Conservation (phyloP, 2,888 invertebrate species). For the Mythimna albipuncta region DNA sequence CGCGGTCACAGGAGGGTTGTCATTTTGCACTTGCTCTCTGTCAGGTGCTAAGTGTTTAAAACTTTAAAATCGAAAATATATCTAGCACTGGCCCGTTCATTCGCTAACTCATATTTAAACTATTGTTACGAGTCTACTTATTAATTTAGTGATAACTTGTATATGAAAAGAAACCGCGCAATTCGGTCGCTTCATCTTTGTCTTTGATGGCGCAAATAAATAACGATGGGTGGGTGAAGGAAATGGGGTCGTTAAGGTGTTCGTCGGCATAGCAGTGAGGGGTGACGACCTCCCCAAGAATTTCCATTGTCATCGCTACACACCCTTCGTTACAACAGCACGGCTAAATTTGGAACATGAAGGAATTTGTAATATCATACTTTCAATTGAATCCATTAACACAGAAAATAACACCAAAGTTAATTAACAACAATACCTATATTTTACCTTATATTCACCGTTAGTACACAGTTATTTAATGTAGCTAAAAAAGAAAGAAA, state of each 20-base stretch:
- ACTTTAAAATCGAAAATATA: no score
- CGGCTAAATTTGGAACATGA: neutral
- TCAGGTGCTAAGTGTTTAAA: no score
- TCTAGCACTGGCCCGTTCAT: neutral
- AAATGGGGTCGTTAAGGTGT: constrained; percentile 35
- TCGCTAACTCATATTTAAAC: neutral
- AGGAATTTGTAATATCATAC: neutral
- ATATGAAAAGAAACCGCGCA: neutral
- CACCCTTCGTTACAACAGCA: constrained; percentile 8
- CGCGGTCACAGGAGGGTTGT: no score
- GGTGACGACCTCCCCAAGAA: constrained; percentile 43
- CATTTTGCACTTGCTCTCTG: no score
- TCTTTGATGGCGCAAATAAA: constrained; percentile 9
- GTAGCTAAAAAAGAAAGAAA: no score
- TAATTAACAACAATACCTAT: neutral
- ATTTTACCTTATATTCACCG: no score
- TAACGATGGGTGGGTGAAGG: constrained; percentile 17
- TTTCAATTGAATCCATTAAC: neutral
- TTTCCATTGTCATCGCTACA: constrained; percentile 30
- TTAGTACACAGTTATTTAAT: no score
- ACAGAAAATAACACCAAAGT: neutral
- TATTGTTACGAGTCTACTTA: neutral
- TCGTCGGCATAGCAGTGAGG: constrained; percentile 18
- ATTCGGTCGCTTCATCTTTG: constrained; percentile 13
- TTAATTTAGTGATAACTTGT: neutral